Evolutionary conservation across 2,888 invertebrate species (phyloP).

Genomic region (Dugesia japonica): DNA sequence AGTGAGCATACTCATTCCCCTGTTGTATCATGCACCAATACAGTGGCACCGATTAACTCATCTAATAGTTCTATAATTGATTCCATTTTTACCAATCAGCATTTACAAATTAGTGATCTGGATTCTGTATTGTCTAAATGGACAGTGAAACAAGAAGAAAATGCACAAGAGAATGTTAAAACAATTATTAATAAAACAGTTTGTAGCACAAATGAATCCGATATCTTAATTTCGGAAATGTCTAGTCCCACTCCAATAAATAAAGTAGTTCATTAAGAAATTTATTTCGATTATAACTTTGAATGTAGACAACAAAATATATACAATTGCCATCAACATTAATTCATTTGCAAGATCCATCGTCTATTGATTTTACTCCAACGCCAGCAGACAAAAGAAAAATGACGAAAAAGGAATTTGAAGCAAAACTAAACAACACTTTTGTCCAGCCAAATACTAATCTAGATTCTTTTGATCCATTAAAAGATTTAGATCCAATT

Average conservation of each 20-base stretch:
- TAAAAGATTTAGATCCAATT: slow-evolving; percentile 21
- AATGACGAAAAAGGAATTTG: slow-evolving; percentile 24
- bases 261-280: not conserved
- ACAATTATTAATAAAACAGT: not conserved
- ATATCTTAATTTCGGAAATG: not conserved
- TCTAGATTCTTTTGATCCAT: slow-evolving; percentile 23
- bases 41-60: not conserved
- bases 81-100: slow-evolving; percentile 20
- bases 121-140: not conserved
- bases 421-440: not conserved
- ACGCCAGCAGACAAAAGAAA: slow-evolving; percentile 17
- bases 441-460: not conserved
- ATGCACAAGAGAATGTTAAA: not conserved
- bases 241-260: not conserved
- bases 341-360: slow-evolving; percentile 8
- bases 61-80: not conserved
- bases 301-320: not conserved
- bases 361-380: slow-evolving; percentile 1
- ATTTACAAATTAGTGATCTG: slow-evolving; percentile 10
- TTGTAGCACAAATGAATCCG: not conserved
- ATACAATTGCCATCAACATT: slow-evolving; percentile 13
- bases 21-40: not conserved
- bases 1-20: not conserved
- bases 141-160: not conserved
- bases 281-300: not conserved